A percentile compares a stretch with the other conserved stretches of the same genome.
Conservation (phyloP, 2,113 vertebrate species). For the Cranoglanis bouderius region DNA sequence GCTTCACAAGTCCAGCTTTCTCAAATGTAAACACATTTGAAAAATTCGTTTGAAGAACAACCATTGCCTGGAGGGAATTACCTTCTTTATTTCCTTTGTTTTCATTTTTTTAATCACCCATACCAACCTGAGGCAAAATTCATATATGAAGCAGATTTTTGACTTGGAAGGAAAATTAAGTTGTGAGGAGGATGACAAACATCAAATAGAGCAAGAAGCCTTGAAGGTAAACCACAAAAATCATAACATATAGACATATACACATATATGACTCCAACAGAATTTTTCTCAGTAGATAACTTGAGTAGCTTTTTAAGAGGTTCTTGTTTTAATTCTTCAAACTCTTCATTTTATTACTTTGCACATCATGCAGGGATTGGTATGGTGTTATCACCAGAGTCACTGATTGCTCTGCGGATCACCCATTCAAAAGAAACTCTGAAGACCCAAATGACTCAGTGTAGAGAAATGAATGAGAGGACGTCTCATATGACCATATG, state of each 20-base stretch:
- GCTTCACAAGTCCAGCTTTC: constrained; percentile 28
- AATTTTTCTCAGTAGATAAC: not conserved
- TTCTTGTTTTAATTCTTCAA: constrained; percentile 1
- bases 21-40: constrained; percentile 40
- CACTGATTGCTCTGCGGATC: constrained; percentile 32
- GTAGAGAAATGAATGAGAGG: constrained; percentile 51
- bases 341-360: not conserved
- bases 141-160: constrained; percentile 23
- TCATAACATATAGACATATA: not conserved
- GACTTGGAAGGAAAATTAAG: constrained; percentile 14
- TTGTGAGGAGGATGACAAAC: constrained; percentile 14
- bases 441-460: constrained; percentile 51
- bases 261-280: not conserved
- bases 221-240: constrained; percentile 23
- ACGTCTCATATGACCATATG: constrained; percentile 33
- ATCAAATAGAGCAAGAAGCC: constrained; percentile 28
- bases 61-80: constrained; percentile 31
- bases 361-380: not conserved
- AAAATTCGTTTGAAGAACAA: constrained; percentile 27
- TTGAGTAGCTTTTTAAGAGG: constrained; percentile 13
- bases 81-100: constrained; percentile 24
- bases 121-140: constrained; percentile 14
- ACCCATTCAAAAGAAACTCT: constrained; percentile 33
- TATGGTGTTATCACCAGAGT: constrained; percentile 25
- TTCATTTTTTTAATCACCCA: constrained; percentile 5